Evolutionary conservation across 2,888 invertebrate species (phyloP).

Genomic region (Elmis aenea): DNA sequence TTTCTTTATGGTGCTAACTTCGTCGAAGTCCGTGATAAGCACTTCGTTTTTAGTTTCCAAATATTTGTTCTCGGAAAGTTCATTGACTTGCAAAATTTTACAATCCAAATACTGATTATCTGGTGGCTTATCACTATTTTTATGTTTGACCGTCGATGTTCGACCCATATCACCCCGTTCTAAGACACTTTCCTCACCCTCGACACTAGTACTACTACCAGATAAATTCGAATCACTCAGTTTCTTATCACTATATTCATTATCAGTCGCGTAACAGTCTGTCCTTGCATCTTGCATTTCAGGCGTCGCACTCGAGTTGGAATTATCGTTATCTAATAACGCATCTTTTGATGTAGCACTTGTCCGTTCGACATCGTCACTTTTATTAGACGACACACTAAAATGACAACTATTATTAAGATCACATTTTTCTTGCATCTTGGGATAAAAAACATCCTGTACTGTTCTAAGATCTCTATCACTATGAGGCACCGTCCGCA

Average conservation of each 20-base stretch:
- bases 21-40: conserved; percentile 20
- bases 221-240: conserved; percentile 40
- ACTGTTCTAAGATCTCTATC: conserved; percentile 22
- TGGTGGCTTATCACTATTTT: conserved; percentile 16
- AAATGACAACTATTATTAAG: conserved; percentile 20
- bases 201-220: conserved; percentile 41
- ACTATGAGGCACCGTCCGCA: conserved; percentile 19
- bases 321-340: conserved; percentile 56
- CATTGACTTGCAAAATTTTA: conserved; percentile 40
- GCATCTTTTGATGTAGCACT: conserved; percentile 70
- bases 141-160: conserved; percentile 22
- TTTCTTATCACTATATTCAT: conserved; percentile 42
- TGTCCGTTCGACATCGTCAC: conserved; percentile 56
- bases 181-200: conserved; percentile 33
- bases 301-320: conserved; percentile 57
- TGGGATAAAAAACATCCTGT: conserved; percentile 17
- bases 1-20: conserved; percentile 27
- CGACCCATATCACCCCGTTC: conserved; percentile 21
- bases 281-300: conserved; percentile 49
- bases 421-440: conserved; percentile 19
- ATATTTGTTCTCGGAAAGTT: conserved; percentile 41
- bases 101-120: conserved; percentile 22
- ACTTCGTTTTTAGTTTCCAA: conserved; percentile 39
- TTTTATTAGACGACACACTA: conserved; percentile 33
- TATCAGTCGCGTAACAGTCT: conserved; percentile 40